phyloP scores from a whole-genome alignment of 2,113 vertebrate genomes.

The Tringa solitaria region DNA sequence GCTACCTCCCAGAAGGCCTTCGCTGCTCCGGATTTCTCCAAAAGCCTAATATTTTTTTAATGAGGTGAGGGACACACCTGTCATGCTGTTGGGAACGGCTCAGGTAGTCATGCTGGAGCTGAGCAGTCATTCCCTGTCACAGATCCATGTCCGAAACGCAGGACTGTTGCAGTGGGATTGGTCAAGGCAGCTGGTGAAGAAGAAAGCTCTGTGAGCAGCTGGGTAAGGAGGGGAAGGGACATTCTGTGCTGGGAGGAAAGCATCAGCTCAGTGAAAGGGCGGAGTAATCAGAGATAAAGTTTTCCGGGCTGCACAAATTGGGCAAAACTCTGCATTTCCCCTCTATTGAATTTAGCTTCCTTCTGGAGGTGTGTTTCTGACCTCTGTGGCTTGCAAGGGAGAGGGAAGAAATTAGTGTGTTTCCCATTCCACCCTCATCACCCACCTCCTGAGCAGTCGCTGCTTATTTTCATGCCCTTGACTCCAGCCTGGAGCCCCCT shows the following conservation, averaged over 20 bases:
- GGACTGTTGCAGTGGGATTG: neutral
- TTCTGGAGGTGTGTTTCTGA: neutral
- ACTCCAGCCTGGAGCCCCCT: neutral
- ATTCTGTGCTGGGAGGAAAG: neutral
- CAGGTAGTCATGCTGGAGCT: neutral
- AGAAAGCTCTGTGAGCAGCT: accelerated
- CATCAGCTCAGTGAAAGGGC: neutral
- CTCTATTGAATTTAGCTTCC: neutral
- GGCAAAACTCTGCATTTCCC: neutral
- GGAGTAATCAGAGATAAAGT: neutral
- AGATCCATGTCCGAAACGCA: accelerated
- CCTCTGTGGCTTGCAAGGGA: neutral
- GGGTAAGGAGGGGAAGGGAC: neutral
- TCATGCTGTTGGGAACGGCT: accelerated
- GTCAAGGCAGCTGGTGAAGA: neutral
- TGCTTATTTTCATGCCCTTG: neutral
- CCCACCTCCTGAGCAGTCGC: neutral
- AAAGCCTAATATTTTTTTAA: neutral
- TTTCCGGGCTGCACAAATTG: neutral
- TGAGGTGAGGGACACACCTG: neutral
- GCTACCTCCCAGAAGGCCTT: neutral
- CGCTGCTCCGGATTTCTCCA: neutral
- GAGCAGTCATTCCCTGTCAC: neutral
- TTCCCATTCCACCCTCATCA: neutral
- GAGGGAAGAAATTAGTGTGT: neutral